Percentiles rank a stretch among this genome's conserved stretches.
phyloP scores from a whole-genome alignment of 2,113 vertebrate genomes.

The Laticauda colubrina region DNA sequence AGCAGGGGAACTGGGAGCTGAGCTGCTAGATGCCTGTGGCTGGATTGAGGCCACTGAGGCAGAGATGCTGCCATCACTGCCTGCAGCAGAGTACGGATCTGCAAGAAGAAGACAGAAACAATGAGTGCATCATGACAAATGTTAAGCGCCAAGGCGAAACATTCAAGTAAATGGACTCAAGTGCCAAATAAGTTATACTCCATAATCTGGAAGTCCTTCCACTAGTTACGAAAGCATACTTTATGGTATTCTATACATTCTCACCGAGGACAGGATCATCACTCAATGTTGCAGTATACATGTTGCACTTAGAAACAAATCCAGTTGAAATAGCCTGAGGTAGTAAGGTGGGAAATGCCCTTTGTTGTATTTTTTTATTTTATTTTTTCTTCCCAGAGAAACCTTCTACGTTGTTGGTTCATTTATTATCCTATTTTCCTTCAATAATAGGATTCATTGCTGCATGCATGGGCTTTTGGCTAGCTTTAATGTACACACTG shows the following conservation, averaged over 20 bases:
- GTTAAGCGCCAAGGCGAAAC: not conserved
- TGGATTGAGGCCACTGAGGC: conserved; percentile 84
- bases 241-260: too few relatives aligned
- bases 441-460: not conserved
- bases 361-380: not conserved
- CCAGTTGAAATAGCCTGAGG: not conserved
- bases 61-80: conserved; percentile 87
- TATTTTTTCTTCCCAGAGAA: not conserved
- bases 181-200: not conserved
- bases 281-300: not conserved
- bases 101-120: not conserved
- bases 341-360: not conserved
- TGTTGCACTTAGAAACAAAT: not conserved
- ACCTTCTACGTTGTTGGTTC: not conserved
- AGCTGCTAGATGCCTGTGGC: conserved; percentile 80
- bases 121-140: not conserved
- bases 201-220: not conserved
- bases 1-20: conserved; percentile 82
- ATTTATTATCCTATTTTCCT: not conserved
- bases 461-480: not conserved
- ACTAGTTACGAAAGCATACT: not conserved
- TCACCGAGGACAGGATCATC: not conserved
- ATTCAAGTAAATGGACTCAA: not conserved
- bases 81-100: conserved; percentile 88
- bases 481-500: not conserved